Percentiles rank a stretch among this genome's conserved stretches.
These are phyloP conservation scores for Cnemophilus loriae DNA, from an alignment of 2,113 vertebrate species.

Conservation along the genomic window DNA sequence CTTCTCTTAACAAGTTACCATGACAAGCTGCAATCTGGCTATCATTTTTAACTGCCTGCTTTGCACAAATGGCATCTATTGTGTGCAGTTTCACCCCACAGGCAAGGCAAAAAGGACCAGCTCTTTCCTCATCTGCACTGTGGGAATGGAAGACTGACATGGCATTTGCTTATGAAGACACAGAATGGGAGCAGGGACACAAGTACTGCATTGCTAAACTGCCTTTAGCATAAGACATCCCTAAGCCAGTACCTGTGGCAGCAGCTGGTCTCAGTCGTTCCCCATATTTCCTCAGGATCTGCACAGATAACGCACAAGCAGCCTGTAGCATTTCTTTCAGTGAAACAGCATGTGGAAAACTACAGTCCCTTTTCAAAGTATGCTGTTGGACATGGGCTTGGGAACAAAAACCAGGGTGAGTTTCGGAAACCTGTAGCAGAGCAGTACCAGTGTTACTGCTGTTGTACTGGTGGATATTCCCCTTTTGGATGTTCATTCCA, in stretches of 20 bases:
- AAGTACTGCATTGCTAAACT: background rate
- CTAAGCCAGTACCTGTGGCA: background rate
- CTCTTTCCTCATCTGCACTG: background rate
- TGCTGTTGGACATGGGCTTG: background rate
- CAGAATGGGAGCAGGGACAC: background rate
- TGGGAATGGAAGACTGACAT: background rate
- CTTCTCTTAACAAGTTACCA: background rate
- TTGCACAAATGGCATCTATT: background rate
- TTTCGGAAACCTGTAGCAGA: background rate
- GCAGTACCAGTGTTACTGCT: background rate
- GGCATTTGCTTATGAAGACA: background rate
- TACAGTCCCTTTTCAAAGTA: background rate
- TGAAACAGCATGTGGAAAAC: background rate
- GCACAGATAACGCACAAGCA: background rate
- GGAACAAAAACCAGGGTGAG: background rate
- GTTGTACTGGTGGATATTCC: background rate
- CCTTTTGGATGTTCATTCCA: background rate
- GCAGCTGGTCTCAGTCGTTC: background rate
- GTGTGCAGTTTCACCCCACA: background rate
- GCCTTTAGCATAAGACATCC: background rate
- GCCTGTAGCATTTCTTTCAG: background rate
- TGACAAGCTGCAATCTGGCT: background rate
- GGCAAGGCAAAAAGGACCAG: background rate
- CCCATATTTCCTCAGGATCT: background rate
- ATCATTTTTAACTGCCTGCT: background rate